These are phyloP conservation scores for Sebastes hopkinsi DNA, from an alignment of 2,797 vertebrate genomes.

Conservation along the genomic window DNA sequence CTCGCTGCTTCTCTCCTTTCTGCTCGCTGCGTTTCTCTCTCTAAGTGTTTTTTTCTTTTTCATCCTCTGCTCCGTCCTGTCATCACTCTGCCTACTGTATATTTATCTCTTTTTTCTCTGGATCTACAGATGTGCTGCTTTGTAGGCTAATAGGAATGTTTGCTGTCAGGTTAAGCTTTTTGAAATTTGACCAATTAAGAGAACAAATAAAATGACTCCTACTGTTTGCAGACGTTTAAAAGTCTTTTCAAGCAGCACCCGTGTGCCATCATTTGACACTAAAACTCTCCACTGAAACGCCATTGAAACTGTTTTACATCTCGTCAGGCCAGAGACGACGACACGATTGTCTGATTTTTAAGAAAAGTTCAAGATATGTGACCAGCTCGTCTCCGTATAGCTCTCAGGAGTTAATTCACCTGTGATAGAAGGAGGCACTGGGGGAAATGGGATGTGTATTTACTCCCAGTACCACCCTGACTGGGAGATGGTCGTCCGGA, in stretches of 20 bases:
- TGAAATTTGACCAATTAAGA: constrained; percentile 10
- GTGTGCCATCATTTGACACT: not conserved
- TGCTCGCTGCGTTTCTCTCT: constrained; percentile 47
- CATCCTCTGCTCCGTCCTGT: constrained; percentile 50
- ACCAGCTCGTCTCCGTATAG: not conserved
- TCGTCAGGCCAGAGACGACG: not conserved
- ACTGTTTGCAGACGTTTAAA: not conserved
- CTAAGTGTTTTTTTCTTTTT: constrained; percentile 23
- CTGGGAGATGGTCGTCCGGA: not conserved
- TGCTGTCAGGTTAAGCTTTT: not conserved
- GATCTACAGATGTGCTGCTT: constrained; percentile 15
- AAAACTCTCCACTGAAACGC: not conserved
- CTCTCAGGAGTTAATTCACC: no score
- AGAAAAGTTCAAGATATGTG: not conserved
- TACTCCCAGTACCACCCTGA: not conserved
- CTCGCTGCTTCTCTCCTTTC: constrained; percentile 45
- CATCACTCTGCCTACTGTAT: constrained; percentile 54
- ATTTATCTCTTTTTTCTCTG: constrained; percentile 63
- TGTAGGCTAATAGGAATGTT: not conserved
- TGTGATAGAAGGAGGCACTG: no score
- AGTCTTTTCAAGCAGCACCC: not conserved
- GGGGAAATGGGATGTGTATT: not conserved
- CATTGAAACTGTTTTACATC: not conserved
- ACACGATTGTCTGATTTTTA: not conserved
- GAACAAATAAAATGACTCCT: not conserved